Percentiles rank a stretch among this genome's conserved stretches.
Evolutionary conservation across 1,140 invertebrate species (phyloP).

Genomic region (Aphaenogaster floridana): DNA sequence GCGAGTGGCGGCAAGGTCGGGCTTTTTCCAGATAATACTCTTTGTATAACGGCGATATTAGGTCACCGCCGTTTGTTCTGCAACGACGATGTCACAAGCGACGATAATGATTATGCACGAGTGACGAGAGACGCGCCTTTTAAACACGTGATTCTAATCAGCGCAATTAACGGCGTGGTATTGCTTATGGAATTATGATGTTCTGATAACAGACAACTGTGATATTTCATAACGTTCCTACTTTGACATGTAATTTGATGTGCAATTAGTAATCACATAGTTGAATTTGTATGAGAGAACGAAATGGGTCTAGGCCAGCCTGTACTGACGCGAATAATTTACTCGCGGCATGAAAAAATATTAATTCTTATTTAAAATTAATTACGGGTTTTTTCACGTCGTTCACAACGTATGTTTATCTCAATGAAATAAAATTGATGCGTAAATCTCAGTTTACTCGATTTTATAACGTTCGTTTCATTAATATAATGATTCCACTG

Average conservation of each 20-base stretch:
- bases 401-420: background rate
- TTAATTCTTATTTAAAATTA: background rate
- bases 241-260: background rate
- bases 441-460: background rate
- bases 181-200: background rate
- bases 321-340: background rate
- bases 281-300: conserved; percentile 3
- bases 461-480: background rate
- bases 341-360: background rate
- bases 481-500: conserved; percentile 13
- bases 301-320: background rate
- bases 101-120: conserved; percentile 60
- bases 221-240: conserved; percentile 6
- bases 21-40: conserved; percentile 34
- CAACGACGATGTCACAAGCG: conserved; percentile 37
- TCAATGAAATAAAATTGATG: background rate
- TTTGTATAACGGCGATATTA: conserved; percentile 41
- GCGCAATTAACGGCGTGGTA: conserved; percentile 46
- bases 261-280: conserved; percentile 46
- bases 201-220: conserved; percentile 30
- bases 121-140: background rate
- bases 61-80: conserved; percentile 66
- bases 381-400: background rate
- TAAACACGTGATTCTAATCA: conserved; percentile 53
- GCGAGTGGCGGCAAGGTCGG: background rate